Base-by-base conservation (phyloP, 2,888 invertebrate species). In the Drosophila paramelanica region DNA sequence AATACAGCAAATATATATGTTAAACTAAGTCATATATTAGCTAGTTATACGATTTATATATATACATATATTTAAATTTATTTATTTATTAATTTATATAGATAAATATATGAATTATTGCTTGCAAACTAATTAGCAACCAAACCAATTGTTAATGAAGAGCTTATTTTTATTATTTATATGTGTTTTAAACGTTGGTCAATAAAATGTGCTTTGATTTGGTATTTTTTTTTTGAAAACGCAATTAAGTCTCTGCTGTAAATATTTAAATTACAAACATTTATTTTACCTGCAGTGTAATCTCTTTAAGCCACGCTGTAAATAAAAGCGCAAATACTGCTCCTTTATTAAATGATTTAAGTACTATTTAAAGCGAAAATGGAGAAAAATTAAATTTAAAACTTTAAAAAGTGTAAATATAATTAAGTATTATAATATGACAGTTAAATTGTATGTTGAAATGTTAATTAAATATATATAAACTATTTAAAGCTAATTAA, bases 391-490 rank as follows among this genome's bases (percentile, higher is more conserved):
- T 52, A 53, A 39, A 47, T 53, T 23, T 3, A 52, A 52, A 6
- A 51, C 7, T 39, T 46, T 25, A 42, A 73, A 36, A 51, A 57
- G 31, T 82, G 80, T 88, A 86, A 67, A 84, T 83, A 84, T 42
- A 65, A 66, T 45, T 61, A 49, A 58, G 66, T 50, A 67, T 57
- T 50, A 50, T 59, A 31, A 42, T 50, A 67, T 64, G 36, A 55
- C 46, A 67, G 80, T 85, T 82, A 52, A 70, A 73, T 49, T 71
- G 57, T 56, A 68, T 88, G 88, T 88, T 84, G 51, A 68, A 77
- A 62, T 79, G 80, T 86, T 86, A 53, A 41, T 46, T 17, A 72
- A 39, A 65, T 65, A 39, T 47, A 79, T 57, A 67, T 62, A 43
- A 59, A 69, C 55, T 49, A 75, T 66, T 67, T 47, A 61, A 43